phyloP scores from a whole-genome alignment of 2,888 invertebrate genomes.

The Pollenia angustigena region DNA sequence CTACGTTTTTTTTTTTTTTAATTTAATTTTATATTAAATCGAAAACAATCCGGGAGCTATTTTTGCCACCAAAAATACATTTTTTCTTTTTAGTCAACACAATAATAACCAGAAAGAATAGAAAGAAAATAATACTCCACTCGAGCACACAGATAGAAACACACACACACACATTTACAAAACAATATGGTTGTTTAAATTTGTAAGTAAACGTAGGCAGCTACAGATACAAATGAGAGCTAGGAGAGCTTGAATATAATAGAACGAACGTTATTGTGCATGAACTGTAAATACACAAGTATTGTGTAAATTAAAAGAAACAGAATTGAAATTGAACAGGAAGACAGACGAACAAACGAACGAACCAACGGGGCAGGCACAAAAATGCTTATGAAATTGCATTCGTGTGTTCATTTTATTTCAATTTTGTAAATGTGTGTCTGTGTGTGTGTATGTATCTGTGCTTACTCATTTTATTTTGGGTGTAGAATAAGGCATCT shows the following conservation, averaged over 20 bases:
- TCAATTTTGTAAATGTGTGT: constrained; percentile 52
- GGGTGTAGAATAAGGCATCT: constrained; percentile 54
- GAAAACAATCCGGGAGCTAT: constrained; percentile 81
- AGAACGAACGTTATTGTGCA: constrained; percentile 5
- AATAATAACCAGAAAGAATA: constrained; percentile 51
- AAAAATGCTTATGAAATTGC: constrained; percentile 66
- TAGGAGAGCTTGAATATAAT: neutral
- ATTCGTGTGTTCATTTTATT: constrained; percentile 71
- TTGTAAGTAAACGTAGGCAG: constrained; percentile 17
- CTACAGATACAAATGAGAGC: constrained; percentile 16
- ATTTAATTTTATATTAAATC: constrained; percentile 71
- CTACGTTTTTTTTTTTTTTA: constrained; percentile 21
- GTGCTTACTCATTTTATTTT: constrained; percentile 76
- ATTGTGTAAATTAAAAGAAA: constrained; percentile 59
- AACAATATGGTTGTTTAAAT: neutral
- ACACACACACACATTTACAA: constrained; percentile 18
- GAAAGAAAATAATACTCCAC: constrained; percentile 70
- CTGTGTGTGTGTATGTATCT: constrained; percentile 9
- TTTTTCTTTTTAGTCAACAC: constrained; percentile 78
- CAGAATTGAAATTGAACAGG: constrained; percentile 19
- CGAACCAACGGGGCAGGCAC: constrained; percentile 41
- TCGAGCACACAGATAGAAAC: constrained; percentile 6
- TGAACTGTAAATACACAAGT: constrained; percentile 2
- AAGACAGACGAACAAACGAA: constrained; percentile 32
- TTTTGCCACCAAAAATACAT: constrained; percentile 83